Percentiles rank a stretch among this genome's conserved stretches.
phyloP scores from a whole-genome alignment of 2,113 vertebrate genomes.

The Scomber japonicus region DNA sequence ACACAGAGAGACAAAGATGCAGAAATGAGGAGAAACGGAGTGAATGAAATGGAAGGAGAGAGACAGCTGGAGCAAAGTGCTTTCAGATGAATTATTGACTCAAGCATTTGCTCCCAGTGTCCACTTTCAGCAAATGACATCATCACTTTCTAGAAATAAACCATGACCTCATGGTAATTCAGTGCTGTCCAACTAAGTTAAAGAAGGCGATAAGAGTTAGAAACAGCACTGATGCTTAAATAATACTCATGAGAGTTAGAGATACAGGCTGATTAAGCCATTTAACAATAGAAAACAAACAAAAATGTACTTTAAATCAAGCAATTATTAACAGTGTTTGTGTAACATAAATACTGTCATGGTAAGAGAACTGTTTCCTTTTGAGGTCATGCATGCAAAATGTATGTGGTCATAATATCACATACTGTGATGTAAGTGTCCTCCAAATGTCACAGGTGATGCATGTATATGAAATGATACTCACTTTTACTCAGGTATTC shows the following conservation, averaged over 20 bases:
- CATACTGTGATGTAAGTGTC: not conserved
- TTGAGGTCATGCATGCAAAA: not conserved
- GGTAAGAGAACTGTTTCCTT: not conserved
- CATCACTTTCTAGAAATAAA: conserved; percentile 73
- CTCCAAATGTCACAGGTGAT: not conserved
- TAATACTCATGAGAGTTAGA: not conserved
- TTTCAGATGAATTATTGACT: conserved; percentile 83
- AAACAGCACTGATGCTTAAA: not conserved
- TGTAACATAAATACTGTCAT: not conserved
- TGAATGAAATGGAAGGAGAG: conserved; percentile 55
- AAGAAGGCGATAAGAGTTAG: conserved; percentile 24
- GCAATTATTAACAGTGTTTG: not conserved
- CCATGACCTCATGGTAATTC: conserved; percentile 68
- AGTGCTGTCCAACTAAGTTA: conserved; percentile 38
- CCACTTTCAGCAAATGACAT: conserved; percentile 76
- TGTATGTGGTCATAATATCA: not conserved
- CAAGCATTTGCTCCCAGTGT: conserved; percentile 64
- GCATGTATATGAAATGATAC: conserved; percentile 50
- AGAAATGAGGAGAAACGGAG: conserved; percentile 40
- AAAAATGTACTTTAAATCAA: not conserved
- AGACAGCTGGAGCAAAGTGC: conserved; percentile 73
- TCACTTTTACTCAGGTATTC: conserved; percentile 96
- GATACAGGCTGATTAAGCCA: not conserved
- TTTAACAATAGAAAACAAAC: not conserved
- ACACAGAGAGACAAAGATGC: conserved; percentile 47